Evolutionary conservation across 2,888 invertebrate species (phyloP).

Genomic region (Muschampia staudingeri): DNA sequence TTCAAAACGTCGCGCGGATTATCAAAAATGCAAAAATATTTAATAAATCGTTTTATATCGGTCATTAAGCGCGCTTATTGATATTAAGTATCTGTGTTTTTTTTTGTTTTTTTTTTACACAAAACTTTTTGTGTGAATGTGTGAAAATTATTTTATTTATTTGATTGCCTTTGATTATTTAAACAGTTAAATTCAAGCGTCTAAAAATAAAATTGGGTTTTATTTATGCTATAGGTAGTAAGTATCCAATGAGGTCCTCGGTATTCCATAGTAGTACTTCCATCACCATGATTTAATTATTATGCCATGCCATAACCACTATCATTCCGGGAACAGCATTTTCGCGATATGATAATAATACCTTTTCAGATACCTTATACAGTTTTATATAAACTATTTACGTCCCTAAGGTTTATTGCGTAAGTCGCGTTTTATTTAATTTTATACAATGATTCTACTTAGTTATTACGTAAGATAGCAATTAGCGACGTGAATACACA

Average conservation of each 20-base stretch:
- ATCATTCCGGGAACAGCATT: constrained; percentile 1
- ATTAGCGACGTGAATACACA: constrained; percentile 83
- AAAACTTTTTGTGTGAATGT: too few relatives aligned
- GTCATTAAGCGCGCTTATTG: too few relatives aligned
- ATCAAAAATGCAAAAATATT: too few relatives aligned
- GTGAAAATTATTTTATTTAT: too few relatives aligned
- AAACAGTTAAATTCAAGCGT: too few relatives aligned
- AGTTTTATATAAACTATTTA: neutral
- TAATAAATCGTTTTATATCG: too few relatives aligned
- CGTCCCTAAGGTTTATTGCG: constrained; percentile 23
- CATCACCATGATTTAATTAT: neutral
- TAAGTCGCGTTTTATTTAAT: constrained; percentile 26
- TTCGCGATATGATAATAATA: neutral
- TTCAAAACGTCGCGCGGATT: too few relatives aligned
- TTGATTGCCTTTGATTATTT: too few relatives aligned
- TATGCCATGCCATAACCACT: constrained; percentile 5
- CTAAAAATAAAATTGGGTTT: too few relatives aligned
- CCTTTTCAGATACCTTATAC: neutral
- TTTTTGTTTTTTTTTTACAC: too few relatives aligned
- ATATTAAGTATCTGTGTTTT: too few relatives aligned
- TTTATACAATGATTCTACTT: constrained; percentile 41
- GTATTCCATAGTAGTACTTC: neutral
- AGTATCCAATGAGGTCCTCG: neutral
- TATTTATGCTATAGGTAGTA: too few relatives aligned
- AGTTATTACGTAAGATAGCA: constrained; percentile 73